A percentile compares a stretch with the other conserved stretches of the same genome.
Evolutionary conservation across 1,140 invertebrate genomes (phyloP).

Genomic region (Drosophila pruinosa): DNA sequence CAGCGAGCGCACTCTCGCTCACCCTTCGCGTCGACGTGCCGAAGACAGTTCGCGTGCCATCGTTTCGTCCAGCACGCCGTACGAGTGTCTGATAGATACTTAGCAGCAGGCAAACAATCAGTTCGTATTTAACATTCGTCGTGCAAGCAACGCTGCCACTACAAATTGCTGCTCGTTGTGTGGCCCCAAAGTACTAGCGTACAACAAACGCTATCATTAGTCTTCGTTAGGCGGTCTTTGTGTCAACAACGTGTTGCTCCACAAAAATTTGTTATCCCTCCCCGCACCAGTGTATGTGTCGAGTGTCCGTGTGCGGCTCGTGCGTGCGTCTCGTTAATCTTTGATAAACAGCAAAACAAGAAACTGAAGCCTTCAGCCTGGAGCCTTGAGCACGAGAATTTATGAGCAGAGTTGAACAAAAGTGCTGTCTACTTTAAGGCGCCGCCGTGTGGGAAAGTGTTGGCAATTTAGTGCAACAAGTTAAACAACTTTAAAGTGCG

Average conservation of each 20-base stretch:
- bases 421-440: constrained; percentile 8
- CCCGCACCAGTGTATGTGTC: neutral
- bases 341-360: neutral
- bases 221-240: constrained; percentile 81
- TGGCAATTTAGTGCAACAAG: constrained; percentile 54
- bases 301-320: neutral
- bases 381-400: neutral
- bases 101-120: constrained; percentile 26
- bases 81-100: neutral
- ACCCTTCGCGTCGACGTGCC: neutral
- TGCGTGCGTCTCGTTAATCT: constrained; percentile 29
- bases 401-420: constrained; percentile 1
- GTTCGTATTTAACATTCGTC: constrained; percentile 40
- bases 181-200: neutral
- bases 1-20: neutral
- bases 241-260: constrained; percentile 82
- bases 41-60: constrained; percentile 11
- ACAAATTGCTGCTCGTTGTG: neutral
- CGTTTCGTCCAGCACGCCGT: neutral
- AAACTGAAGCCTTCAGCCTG: constrained; percentile 24
- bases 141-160: constrained; percentile 29
- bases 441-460: neutral
- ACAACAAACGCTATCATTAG: constrained; percentile 58
- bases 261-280: constrained; percentile 7
- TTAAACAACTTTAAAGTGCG: constrained; percentile 43